phyloP scores from a whole-genome alignment of 2,797 vertebrate species.

The Melanotaenia trifasciata region DNA sequence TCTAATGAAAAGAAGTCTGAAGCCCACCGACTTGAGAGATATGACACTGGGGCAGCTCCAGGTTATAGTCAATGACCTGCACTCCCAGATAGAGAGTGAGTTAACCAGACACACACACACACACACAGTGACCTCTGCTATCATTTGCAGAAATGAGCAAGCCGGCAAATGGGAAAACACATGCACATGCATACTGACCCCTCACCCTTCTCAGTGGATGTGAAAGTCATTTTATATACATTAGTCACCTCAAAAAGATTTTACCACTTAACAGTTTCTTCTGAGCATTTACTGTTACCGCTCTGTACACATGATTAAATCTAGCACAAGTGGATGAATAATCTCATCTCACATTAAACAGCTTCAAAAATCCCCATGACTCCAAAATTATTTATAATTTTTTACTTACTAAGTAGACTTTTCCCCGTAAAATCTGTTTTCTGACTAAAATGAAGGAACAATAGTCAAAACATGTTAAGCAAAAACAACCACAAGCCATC shows the following conservation, averaged over 20 bases:
- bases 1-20: slow-evolving; percentile 97
- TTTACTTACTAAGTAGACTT: slow-evolving; percentile 34
- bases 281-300: slow-evolving; percentile 59
- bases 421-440: slow-evolving; percentile 41
- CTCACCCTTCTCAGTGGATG: slow-evolving; percentile 45
- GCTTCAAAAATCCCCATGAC: slow-evolving; percentile 60
- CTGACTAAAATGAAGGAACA: slow-evolving; percentile 30
- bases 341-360: slow-evolving; percentile 42
- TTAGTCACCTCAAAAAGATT: slow-evolving; percentile 59
- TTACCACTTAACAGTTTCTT: slow-evolving; percentile 46
- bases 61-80: slow-evolving; percentile 98
- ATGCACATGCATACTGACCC: slow-evolving; percentile 51
- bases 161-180: slow-evolving; percentile 59
- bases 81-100: slow-evolving; percentile 99
- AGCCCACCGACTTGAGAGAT: slow-evolving; percentile 93
- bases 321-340: slow-evolving; percentile 56
- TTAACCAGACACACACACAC: slow-evolving; percentile 49
- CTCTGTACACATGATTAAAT: slow-evolving; percentile 36
- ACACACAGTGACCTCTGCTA: slow-evolving; percentile 36
- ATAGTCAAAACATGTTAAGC: slow-evolving; percentile 10
- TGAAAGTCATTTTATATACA: slow-evolving; percentile 63
- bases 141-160: slow-evolving; percentile 65
- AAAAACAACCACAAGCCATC: slow-evolving; percentile 10
- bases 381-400: slow-evolving; percentile 35
- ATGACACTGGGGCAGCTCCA: slow-evolving; percentile 98